Evolutionary conservation across 2,113 vertebrate species (phyloP), one percentile per base, ranked within the genome.

Genomic region (Lonchura striata): DNA sequence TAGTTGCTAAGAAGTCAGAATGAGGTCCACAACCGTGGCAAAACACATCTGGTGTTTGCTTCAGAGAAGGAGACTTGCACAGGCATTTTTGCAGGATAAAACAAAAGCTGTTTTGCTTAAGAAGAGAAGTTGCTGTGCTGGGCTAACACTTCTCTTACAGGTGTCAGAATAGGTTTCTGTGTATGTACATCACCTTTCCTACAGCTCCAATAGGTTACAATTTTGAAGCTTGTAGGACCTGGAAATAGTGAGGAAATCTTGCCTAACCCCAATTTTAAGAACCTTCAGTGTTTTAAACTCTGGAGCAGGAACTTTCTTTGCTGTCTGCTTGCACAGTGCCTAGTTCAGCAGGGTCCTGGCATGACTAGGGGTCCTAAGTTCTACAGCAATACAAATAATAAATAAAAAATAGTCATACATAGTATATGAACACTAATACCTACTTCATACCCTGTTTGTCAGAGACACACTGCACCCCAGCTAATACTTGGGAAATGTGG

Each of bases 381-480:
- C 94, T 95, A 96, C 88, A 84, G 92, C 57, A 88, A 93, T 53
- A 86, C 88, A 90, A 94, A 95, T 80, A 94, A 96, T 95, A 94
- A 96, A 96, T 93, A 88, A 86, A 88, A 95, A 92, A 59, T 47
- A 90, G 46, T 39, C 76, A 49, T 64, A 93, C 35, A 53, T 57
- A 82, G 15, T 41, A 82, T 42, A 78, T 60, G 56, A 76, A 44
- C 82, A 54, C 15, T 30, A 91, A 77, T 47, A 71, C 30, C 77
- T 61, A 93, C 85, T 93, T 53, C 46, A 86, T 85, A 92, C 90
- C 95, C 69, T 82, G 94, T 70, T 92, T 77, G 86, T 87, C 83
- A 94, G 88, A 91, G 64, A 91, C 66, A 82, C 92, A 92, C 88
- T 75, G 84, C 76, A 95, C 54, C 87, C 94, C 91, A 91, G 90